phyloP scores from a whole-genome alignment of 2,888 invertebrate species.

The Thumatha senex region DNA sequence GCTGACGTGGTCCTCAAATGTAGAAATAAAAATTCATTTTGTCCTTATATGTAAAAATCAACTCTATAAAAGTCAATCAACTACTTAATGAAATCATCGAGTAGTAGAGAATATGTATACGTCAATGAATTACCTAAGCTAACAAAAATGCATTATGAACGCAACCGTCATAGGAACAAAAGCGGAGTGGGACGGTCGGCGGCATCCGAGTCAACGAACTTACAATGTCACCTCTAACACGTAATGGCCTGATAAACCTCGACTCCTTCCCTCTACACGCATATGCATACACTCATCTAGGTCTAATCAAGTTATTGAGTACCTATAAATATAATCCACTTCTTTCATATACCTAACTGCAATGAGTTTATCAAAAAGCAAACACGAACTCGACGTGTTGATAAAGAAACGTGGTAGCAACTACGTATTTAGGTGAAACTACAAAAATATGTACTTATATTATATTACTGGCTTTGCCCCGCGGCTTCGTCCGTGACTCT shows the following conservation, averaged over 20 bases:
- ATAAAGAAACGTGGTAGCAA: constrained; percentile 14
- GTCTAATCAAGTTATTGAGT: constrained; percentile 20
- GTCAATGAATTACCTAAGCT: background rate
- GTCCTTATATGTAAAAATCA: too few relatives aligned
- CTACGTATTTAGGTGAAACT: background rate
- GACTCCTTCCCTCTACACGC: constrained; percentile 24
- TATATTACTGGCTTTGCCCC: too few relatives aligned
- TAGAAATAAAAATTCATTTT: too few relatives aligned
- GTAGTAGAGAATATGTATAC: background rate
- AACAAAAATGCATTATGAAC: constrained; percentile 6
- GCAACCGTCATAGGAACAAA: constrained; percentile 29
- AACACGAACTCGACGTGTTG: constrained; percentile 37
- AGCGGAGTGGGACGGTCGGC: constrained; percentile 43
- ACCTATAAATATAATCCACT: background rate
- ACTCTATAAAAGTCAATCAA: too few relatives aligned
- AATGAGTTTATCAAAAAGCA: constrained; percentile 41
- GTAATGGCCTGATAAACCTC: constrained; percentile 55
- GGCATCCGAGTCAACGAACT: constrained; percentile 60
- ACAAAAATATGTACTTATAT: too few relatives aligned
- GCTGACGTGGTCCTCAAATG: too few relatives aligned
- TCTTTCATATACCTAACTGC: constrained; percentile 22
- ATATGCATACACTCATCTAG: constrained; percentile 8
- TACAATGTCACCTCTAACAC: constrained; percentile 74
- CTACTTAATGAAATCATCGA: too few relatives aligned
- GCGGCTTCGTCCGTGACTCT: too few relatives aligned